Evolutionary conservation across 2,797 vertebrate species (phyloP).

Genomic region (Myotis pilosus): DNA sequence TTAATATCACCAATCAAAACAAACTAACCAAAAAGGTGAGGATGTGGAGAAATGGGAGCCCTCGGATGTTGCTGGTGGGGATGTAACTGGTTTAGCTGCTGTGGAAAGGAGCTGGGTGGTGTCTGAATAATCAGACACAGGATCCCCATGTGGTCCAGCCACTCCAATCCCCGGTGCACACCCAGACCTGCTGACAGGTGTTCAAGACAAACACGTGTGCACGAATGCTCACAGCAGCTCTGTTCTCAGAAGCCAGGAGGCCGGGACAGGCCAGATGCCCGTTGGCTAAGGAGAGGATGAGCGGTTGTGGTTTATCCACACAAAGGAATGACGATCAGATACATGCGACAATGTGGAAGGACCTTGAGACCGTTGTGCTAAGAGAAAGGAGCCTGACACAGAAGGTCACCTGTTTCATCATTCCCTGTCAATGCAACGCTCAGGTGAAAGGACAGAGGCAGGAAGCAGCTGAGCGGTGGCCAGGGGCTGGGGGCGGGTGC

Average conservation of each 20-base stretch:
- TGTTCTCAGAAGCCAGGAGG: neutral
- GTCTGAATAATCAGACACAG: neutral
- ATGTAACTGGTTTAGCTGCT: rapidly evolving
- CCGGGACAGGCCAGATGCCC: neutral
- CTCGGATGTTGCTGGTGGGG: neutral
- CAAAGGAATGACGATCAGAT: neutral
- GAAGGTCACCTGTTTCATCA: neutral
- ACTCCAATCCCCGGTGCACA: rapidly evolving
- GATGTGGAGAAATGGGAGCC: neutral
- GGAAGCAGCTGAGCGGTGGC: neutral
- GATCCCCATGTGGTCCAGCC: neutral
- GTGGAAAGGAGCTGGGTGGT: neutral
- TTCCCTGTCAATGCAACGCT: neutral
- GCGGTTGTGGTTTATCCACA: no score
- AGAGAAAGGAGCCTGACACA: neutral
- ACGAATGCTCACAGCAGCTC: rapidly evolving
- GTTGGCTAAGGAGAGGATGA: neutral
- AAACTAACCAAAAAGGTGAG: neutral
- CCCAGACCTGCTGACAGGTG: neutral
- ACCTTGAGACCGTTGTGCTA: neutral
- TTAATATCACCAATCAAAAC: neutral
- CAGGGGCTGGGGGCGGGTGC: neutral
- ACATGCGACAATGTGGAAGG: neutral
- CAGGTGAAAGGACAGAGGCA: neutral
- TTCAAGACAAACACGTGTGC: neutral